These are phyloP conservation scores for Erethizon dorsatum DNA, from an alignment of 2,797 vertebrate species.

Conservation along the genomic window DNA sequence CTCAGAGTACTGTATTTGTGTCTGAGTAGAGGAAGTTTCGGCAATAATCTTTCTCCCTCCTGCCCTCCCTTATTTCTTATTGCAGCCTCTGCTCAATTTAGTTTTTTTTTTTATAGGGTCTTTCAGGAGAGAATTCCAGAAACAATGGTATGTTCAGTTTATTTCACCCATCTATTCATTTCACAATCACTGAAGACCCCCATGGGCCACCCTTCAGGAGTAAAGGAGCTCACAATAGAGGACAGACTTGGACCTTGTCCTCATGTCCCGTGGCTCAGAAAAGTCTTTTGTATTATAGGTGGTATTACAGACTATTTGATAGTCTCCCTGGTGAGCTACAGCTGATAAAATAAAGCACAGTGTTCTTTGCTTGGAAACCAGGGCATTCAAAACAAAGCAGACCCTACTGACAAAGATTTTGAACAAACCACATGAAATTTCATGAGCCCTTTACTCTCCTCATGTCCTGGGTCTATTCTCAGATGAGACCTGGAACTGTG, in stretches of 20 bases:
- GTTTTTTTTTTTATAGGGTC: neutral
- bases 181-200: neutral
- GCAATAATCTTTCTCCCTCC: neutral
- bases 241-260: neutral
- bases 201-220: neutral
- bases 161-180: neutral
- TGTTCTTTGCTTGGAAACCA: neutral
- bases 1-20: neutral
- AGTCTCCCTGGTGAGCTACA: neutral
- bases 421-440: neutral
- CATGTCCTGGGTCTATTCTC: neutral
- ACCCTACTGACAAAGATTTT: constrained; percentile 15
- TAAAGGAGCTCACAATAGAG: neutral
- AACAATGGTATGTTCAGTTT: neutral
- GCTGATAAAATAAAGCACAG: constrained; percentile 4
- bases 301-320: neutral
- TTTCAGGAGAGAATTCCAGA: neutral
- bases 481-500: neutral
- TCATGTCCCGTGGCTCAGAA: neutral
- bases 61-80: neutral
- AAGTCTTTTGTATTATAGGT: neutral
- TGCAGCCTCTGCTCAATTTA: neutral
- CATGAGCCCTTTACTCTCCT: neutral
- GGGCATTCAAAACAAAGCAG: neutral
- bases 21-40: neutral